Conservation (phyloP, 2,888 invertebrate species). For the Macroteleia sp. region DNA sequence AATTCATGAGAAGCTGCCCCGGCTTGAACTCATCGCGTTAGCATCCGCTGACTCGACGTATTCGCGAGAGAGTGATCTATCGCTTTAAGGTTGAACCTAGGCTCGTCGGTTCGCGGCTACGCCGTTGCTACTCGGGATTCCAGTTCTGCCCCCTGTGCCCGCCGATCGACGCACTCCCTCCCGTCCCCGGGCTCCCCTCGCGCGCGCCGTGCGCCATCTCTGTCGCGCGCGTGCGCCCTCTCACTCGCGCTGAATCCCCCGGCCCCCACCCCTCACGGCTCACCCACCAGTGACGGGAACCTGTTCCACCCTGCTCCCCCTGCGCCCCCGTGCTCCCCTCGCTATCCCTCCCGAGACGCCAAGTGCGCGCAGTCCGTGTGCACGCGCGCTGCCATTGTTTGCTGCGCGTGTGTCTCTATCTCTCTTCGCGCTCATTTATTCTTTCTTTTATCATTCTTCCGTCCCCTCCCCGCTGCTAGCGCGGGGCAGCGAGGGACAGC, state of each 20-base stretch:
- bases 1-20: neutral
- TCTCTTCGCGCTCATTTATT: conserved; percentile 59
- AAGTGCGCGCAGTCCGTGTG: conserved; percentile 70
- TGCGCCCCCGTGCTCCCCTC: conserved; percentile 29
- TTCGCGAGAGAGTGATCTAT: conserved; percentile 78
- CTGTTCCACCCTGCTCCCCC: conserved; percentile 75
- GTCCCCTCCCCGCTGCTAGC: conserved; percentile 20
- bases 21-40: conserved; percentile 20
- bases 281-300: conserved; percentile 76
- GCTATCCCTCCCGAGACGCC: conserved; percentile 30
- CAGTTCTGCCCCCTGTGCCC: conserved; percentile 77
- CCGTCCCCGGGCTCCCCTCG: conserved; percentile 41
- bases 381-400: conserved; percentile 83
- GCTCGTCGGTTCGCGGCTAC: conserved; percentile 82
- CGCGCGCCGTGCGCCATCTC: conserved; percentile 50
- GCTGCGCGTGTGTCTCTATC: conserved; percentile 80
- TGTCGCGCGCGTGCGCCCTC: conserved; percentile 53
- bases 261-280: conserved; percentile 72
- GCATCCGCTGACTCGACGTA: conserved; percentile 47
- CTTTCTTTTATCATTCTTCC: conserved; percentile 58
- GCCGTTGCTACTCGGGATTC: conserved; percentile 84
- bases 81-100: conserved; percentile 82
- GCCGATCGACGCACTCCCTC: conserved; percentile 45
- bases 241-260: conserved; percentile 62
- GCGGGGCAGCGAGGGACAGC: conserved; percentile 28